A percentile compares a stretch with the other conserved stretches of the same genome.
Evolutionary conservation across 2,113 vertebrate genomes (phyloP).

Genomic region (Campylorhamphus procurvoides): DNA sequence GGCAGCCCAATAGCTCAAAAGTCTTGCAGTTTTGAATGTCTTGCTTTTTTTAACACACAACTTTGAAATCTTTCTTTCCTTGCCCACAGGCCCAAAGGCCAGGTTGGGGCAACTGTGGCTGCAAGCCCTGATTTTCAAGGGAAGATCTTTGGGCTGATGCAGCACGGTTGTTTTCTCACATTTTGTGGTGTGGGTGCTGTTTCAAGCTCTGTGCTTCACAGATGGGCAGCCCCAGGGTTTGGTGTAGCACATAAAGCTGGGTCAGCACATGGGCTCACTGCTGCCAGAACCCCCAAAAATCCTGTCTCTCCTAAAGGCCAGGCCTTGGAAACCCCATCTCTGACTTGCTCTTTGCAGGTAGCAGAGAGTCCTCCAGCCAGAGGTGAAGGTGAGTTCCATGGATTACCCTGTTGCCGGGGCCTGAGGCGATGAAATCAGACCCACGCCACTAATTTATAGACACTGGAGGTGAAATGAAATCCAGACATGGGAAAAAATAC

Average conservation of each 20-base stretch:
- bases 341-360: background rate
- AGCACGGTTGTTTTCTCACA: too few relatives aligned
- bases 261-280: background rate
- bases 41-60: background rate
- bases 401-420: background rate
- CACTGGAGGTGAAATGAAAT: background rate
- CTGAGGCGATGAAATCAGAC: background rate
- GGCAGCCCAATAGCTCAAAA: conserved; percentile 56
- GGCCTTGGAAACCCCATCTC: background rate
- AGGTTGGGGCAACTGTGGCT: background rate
- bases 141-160: background rate
- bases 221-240: background rate
- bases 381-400: background rate
- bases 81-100: background rate
- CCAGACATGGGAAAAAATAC: background rate
- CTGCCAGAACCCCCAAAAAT: background rate
- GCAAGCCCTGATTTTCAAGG: background rate
- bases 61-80: background rate
- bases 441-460: background rate
- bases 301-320: background rate
- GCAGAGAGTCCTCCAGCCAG: background rate
- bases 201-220: background rate
- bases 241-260: background rate
- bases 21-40: background rate
- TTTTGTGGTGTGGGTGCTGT: background rate